Conservation (phyloP, 2,113 vertebrate species). For the Chaetodon trifascialis region DNA sequence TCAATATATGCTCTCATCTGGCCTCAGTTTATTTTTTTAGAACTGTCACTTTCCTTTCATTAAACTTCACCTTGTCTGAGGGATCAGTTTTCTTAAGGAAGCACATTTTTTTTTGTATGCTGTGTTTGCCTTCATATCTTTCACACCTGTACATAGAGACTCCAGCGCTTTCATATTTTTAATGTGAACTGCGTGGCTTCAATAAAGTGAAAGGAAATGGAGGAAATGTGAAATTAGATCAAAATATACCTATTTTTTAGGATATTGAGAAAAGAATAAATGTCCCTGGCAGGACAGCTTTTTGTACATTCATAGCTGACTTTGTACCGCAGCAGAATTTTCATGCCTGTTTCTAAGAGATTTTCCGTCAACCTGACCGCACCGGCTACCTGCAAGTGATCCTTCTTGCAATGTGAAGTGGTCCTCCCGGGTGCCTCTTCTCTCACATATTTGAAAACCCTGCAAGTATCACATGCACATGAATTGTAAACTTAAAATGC, state of each 20-base stretch:
- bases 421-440: not conserved
- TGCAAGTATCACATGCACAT: not conserved
- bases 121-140: not conserved
- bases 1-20: not conserved
- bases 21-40: not conserved
- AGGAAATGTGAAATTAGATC: not conserved
- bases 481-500: not conserved
- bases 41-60: not conserved
- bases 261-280: not conserved
- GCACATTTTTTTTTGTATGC: not conserved
- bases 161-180: not conserved
- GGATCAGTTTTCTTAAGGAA: not conserved
- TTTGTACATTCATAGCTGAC: not conserved
- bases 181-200: not conserved
- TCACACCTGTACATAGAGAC: not conserved
- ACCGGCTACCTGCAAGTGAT: not conserved
- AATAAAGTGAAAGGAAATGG: not conserved
- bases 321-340: not conserved
- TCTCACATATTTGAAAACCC: not conserved
- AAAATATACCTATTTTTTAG: not conserved
- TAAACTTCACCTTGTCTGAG: not conserved
- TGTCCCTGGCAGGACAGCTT: too few relatives aligned
- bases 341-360: not conserved
- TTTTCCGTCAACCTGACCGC: not conserved
- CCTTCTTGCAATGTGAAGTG: not conserved